Evolutionary conservation across 2,888 invertebrate genomes (phyloP).

Genomic region (Tenthredo distinguenda): DNA sequence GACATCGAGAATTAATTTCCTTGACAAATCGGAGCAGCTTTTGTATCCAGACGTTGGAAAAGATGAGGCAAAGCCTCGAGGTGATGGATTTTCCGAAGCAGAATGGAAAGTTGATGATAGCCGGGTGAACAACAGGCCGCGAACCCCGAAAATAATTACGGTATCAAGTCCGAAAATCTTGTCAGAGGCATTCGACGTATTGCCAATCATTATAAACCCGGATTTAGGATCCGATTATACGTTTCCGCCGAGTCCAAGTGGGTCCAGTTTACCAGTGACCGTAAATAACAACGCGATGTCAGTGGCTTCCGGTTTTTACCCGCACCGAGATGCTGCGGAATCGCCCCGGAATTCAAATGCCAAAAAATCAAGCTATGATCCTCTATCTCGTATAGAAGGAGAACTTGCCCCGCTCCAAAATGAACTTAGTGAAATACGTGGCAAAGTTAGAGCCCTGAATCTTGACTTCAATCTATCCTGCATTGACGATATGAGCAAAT

Average conservation of each 20-base stretch:
- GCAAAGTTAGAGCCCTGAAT: conserved; percentile 49
- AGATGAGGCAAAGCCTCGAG: not conserved
- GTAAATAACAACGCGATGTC: not conserved
- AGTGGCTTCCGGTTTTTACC: conserved; percentile 2
- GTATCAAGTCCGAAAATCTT: conserved; percentile 12
- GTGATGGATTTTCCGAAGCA: not conserved
- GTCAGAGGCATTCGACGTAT: conserved; percentile 14
- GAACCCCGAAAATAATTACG: conserved; percentile 2
- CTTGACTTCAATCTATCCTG: conserved; percentile 34
- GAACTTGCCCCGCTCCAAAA: conserved; percentile 50
- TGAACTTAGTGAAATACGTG: conserved; percentile 47
- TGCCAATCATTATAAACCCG: conserved; percentile 24
- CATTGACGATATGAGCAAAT: conserved; percentile 3
- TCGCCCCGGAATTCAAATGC: not conserved
- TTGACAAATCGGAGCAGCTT: conserved; percentile 17
- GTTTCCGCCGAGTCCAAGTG: conserved; percentile 18
- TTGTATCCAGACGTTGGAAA: not conserved
- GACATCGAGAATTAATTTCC: not conserved
- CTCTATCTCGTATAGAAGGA: conserved; percentile 50
- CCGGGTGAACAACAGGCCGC: not conserved
- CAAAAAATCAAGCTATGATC: conserved; percentile 27
- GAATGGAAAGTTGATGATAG: not conserved
- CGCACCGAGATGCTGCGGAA: not conserved
- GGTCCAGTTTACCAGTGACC: conserved; percentile 1
- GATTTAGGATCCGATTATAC: conserved; percentile 35